A percentile compares a stretch with the other conserved stretches of the same genome.
These are phyloP conservation scores for Ctenopoma multispine DNA, from an alignment of 2,797 vertebrate species.

Conservation along the genomic window DNA sequence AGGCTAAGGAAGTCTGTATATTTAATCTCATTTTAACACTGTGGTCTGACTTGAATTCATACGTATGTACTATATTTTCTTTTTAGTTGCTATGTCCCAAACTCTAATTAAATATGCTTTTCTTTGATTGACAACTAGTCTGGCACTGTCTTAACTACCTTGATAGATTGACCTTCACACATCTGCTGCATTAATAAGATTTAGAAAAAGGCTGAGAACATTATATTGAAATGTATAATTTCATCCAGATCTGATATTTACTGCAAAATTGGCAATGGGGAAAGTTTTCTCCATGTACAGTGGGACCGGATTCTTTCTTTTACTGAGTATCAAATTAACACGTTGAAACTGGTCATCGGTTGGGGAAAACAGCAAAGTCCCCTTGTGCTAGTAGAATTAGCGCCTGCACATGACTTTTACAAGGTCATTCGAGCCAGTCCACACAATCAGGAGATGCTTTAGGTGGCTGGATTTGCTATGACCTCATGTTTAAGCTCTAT, in stretches of 20 bases:
- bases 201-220: slow-evolving; percentile 32
- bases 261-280: slow-evolving; percentile 26
- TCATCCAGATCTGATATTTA: slow-evolving; percentile 49
- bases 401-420: slow-evolving; percentile 51
- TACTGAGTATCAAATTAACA: slow-evolving; percentile 39
- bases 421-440: slow-evolving; percentile 53
- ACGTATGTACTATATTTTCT: slow-evolving; percentile 2
- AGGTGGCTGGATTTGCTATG: slow-evolving; percentile 50
- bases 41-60: neutral
- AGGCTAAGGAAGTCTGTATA: neutral
- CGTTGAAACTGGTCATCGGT: slow-evolving; percentile 34
- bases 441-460: slow-evolving; percentile 32
- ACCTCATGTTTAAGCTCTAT: slow-evolving; percentile 61
- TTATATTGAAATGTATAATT: slow-evolving; percentile 49
- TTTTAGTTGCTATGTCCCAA: slow-evolving; percentile 6
- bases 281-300: slow-evolving; percentile 15
- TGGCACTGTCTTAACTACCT: neutral
- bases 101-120: slow-evolving; percentile 14
- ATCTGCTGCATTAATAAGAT: slow-evolving; percentile 44
- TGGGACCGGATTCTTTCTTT: slow-evolving; percentile 31
- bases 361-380: slow-evolving; percentile 26
- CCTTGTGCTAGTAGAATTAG: slow-evolving; percentile 40
- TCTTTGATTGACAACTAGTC: slow-evolving; percentile 24
- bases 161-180: slow-evolving; percentile 30
- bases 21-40: slow-evolving; percentile 7